Conservation (phyloP, 2,797 vertebrate genomes). For the Melopsittacus undulatus region DNA sequence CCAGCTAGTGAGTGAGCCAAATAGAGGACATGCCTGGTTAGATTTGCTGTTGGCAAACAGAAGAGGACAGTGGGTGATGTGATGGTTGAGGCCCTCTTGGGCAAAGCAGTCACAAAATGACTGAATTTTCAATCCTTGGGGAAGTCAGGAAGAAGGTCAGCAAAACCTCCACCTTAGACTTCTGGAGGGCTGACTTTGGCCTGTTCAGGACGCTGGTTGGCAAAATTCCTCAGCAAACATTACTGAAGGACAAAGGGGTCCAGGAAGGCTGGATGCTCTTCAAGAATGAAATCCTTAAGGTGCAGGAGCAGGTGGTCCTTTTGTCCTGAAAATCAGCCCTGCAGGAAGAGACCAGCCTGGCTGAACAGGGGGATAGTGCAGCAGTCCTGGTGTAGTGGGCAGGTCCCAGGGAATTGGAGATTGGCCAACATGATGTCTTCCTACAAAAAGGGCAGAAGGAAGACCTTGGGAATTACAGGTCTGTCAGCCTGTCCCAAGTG, state of each 20-base stretch:
- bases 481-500: not conserved
- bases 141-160: not conserved
- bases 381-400: not conserved
- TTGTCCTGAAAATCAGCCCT: rapidly evolving
- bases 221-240: not conserved
- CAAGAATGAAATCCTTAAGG: not conserved
- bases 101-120: not conserved
- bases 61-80: not conserved
- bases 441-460: not conserved
- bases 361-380: not conserved
- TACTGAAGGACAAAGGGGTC: not conserved
- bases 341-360: not conserved
- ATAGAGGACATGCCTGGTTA: not conserved
- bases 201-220: not conserved
- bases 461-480: not conserved
- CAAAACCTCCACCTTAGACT: not conserved
- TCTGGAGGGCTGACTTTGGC: not conserved
- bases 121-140: not conserved
- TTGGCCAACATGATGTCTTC: not conserved
- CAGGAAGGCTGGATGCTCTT: not conserved
- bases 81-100: not conserved
- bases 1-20: not conserved
- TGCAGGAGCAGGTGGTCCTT: not conserved
- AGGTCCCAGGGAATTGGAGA: not conserved
- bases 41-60: not conserved